These are phyloP conservation scores for Pachydiplax longipennis DNA, from an alignment of 2,888 invertebrate genomes.

Conservation along the genomic window DNA sequence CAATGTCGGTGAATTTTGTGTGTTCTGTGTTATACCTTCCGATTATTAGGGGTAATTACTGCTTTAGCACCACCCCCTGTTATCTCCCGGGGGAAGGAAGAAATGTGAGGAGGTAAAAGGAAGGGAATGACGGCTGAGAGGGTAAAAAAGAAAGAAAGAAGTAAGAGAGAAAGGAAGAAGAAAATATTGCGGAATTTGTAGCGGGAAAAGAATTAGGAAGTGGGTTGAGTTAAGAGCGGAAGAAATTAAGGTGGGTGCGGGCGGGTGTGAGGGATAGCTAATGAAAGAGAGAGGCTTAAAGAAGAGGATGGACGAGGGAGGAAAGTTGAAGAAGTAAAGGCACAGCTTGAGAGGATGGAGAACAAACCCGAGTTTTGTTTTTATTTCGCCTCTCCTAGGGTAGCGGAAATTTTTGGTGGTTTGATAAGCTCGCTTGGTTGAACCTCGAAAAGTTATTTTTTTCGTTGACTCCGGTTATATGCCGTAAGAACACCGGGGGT, in stretches of 20 bases:
- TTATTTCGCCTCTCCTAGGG: not conserved
- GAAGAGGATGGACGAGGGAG: not conserved
- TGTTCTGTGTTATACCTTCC: no score
- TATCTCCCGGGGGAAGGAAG: not conserved
- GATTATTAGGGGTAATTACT: no score
- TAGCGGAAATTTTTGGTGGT: not conserved
- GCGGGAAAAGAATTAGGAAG: constrained; percentile 31
- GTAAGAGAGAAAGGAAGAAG: not conserved
- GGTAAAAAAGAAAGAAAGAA: not conserved
- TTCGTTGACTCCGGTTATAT: not conserved
- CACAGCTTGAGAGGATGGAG: not conserved
- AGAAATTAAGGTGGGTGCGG: not conserved
- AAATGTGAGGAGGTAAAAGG: not conserved
- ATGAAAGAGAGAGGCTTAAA: constrained; percentile 8
- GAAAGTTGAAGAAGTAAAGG: not conserved
- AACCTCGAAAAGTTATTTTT: not conserved
- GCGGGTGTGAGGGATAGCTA: not conserved
- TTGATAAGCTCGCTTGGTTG: not conserved
- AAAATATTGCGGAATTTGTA: constrained; percentile 24
- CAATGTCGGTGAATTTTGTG: no score
- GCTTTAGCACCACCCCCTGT: not conserved
- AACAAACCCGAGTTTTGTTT: not conserved
- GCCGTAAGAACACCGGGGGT: not conserved
- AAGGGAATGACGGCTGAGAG: not conserved
- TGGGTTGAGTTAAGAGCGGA: not conserved